Evolutionary conservation across 2,888 invertebrate genomes (phyloP).

Genomic region (Coelopa pilipes): DNA sequence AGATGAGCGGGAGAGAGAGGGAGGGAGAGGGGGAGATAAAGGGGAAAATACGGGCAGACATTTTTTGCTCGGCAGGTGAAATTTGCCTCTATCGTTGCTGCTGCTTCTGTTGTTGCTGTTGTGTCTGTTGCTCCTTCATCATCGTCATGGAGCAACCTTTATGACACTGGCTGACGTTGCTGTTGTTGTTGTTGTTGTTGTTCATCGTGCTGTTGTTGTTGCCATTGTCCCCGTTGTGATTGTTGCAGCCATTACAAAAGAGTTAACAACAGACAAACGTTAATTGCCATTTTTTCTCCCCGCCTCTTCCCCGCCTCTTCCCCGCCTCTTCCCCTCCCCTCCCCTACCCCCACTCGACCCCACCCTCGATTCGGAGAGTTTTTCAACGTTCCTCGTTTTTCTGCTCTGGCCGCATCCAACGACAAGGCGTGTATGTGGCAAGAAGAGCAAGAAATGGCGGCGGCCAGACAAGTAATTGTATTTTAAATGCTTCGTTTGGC

Average conservation of each 20-base stretch:
- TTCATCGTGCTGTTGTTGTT: slow-evolving; percentile 1
- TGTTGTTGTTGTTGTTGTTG: slow-evolving; percentile 8
- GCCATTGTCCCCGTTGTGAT: not conserved
- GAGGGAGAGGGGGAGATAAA: slow-evolving; percentile 51
- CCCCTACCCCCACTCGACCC: too few species aligned
- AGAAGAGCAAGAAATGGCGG: slow-evolving; percentile 8
- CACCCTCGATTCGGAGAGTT: too few species aligned
- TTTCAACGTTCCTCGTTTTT: too few species aligned
- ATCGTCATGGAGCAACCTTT: slow-evolving; percentile 13
- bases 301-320: not conserved
- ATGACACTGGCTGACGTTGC: slow-evolving; percentile 8
- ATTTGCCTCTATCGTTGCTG: not conserved
- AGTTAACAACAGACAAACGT: slow-evolving; percentile 49
- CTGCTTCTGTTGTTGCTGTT: slow-evolving; percentile 18
- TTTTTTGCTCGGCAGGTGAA: slow-evolving; percentile 3
- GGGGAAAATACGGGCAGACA: slow-evolving; percentile 48
- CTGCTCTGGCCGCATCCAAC: not conserved
- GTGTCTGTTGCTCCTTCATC: slow-evolving; percentile 17
- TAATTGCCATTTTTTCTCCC: slow-evolving; percentile 29
- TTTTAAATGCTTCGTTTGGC: slow-evolving; percentile 57
- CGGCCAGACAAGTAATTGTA: slow-evolving; percentile 57
- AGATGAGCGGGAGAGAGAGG: not conserved
- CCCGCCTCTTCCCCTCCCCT: not conserved
- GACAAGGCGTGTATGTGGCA: slow-evolving; percentile 20
- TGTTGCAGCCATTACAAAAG: slow-evolving; percentile 35